Evolutionary conservation across 2,888 invertebrate species (phyloP).

Genomic region (Drosophila borealis): DNA sequence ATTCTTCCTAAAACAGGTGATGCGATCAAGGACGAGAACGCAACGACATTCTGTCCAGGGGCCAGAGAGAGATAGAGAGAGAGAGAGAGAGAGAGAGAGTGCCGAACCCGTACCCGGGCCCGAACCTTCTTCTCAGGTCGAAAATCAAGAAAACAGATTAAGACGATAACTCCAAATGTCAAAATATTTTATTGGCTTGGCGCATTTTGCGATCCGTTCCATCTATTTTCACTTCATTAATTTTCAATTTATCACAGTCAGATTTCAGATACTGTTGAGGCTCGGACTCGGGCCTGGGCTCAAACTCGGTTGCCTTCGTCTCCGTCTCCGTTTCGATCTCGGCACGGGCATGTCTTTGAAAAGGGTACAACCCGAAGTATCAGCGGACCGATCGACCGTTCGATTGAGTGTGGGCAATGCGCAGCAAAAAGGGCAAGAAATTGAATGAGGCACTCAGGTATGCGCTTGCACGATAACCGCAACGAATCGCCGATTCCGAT

Average conservation of each 20-base stretch:
- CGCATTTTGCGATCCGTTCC: constrained; percentile 85
- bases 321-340: constrained; percentile 7
- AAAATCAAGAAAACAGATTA: constrained; percentile 84
- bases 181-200: constrained; percentile 84
- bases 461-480: constrained; percentile 72
- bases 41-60: constrained; percentile 6
- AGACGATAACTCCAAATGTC: constrained; percentile 84
- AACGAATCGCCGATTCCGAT: constrained; percentile 61
- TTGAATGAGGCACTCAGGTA: constrained; percentile 73
- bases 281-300: constrained; percentile 8
- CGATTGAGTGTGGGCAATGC: constrained; percentile 48
- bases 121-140: constrained; percentile 38
- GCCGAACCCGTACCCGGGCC: constrained; percentile 4
- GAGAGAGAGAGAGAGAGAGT: background rate
- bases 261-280: constrained; percentile 79
- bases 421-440: constrained; percentile 44
- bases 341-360: constrained; percentile 63
- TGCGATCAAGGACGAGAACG: constrained; percentile 55
- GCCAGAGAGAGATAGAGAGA: background rate
- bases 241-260: constrained; percentile 84
- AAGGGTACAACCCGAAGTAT: constrained; percentile 66
- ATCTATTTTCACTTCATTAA: constrained; percentile 85
- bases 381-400: constrained; percentile 66
- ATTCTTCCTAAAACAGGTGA: constrained; percentile 63
- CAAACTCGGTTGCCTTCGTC: constrained; percentile 7